Conservation (phyloP, 2,888 invertebrate genomes). For the Drosophila borborema region DNA sequence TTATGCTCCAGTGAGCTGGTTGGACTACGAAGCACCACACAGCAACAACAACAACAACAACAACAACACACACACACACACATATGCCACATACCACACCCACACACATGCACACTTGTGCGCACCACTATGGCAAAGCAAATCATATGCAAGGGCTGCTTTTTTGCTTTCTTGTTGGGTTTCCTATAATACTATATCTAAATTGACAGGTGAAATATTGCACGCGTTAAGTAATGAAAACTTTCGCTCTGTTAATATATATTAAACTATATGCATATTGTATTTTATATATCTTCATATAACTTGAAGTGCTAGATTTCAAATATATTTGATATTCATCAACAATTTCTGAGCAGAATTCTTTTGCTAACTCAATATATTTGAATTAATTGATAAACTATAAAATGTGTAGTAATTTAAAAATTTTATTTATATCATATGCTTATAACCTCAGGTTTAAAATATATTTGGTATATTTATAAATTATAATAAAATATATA, state of each 20-base stretch:
- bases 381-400: no score
- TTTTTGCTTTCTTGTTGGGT: not conserved
- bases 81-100: not conserved
- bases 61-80: not conserved
- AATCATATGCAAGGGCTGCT: slow-evolving; percentile 32
- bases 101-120: not conserved
- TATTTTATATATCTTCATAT: not conserved
- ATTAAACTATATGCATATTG: not conserved
- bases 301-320: not conserved
- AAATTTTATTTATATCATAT: no score
- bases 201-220: not conserved
- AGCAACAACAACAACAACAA: not conserved
- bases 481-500: no score
- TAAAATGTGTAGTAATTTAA: no score
- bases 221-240: not conserved
- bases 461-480: no score
- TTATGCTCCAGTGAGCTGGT: slow-evolving; percentile 82
- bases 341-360: no score
- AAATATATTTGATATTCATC: no score
- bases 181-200: not conserved
- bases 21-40: slow-evolving; percentile 38
- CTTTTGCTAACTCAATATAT: no score
- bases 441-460: no score
- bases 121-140: not conserved
- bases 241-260: not conserved